Conservation (phyloP, 2,888 invertebrate genomes). For the Polymixis lichenea region DNA sequence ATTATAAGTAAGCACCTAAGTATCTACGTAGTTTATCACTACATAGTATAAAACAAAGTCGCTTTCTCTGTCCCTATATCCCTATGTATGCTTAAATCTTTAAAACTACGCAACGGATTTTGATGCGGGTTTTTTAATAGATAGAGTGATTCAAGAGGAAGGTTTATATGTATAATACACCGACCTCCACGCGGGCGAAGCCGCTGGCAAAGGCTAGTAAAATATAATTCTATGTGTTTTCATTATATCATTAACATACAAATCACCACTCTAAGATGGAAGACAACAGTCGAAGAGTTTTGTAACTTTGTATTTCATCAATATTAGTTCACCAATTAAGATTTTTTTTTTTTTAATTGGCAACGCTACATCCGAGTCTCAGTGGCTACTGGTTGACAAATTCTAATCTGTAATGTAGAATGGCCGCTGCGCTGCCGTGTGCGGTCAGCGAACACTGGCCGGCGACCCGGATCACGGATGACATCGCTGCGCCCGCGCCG, state of each 20-base stretch:
- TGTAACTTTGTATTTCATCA: conserved; percentile 27
- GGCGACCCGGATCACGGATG: conserved; percentile 87
- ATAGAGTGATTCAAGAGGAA: no score
- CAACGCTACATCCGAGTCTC: neutral
- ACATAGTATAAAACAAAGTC: no score
- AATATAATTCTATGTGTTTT: neutral
- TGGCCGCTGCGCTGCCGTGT: conserved; percentile 24
- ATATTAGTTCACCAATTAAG: conserved; percentile 15
- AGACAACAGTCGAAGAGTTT: conserved; percentile 8
- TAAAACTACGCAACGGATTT: no score
- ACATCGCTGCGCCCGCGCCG: conserved; percentile 75
- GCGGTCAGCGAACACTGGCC: conserved; percentile 59
- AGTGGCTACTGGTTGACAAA: conserved; percentile 20
- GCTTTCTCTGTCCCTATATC: no score
- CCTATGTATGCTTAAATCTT: no score
- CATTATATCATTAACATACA: neutral
- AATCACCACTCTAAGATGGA: neutral
- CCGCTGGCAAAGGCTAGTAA: no score
- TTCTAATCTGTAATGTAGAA: conserved; percentile 48
- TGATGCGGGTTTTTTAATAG: no score
- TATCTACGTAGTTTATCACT: no score
- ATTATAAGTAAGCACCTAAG: no score
- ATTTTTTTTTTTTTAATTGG: no score
- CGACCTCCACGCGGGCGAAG: no score
- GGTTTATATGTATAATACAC: no score